These are phyloP conservation scores for Trichoplusia ni DNA, from an alignment of 1,140 invertebrate species.

Conservation along the genomic window DNA sequence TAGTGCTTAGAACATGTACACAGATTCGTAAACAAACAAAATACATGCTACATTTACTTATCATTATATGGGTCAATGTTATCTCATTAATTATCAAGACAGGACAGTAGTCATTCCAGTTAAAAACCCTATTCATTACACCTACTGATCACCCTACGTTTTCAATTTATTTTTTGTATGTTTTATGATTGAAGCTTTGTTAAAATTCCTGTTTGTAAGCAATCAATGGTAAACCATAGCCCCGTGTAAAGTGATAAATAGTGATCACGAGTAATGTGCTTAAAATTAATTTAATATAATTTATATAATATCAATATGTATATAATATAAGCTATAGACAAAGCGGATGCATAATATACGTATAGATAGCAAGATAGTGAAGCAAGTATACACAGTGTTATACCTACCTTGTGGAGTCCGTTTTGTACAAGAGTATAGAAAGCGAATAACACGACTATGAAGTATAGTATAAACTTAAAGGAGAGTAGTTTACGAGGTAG, in stretches of 20 bases:
- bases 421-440: constrained; percentile 28
- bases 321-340: constrained; percentile 31
- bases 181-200: constrained; percentile 8
- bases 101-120: constrained; percentile 12
- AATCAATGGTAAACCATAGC: constrained; percentile 18
- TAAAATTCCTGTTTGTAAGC: constrained; percentile 1
- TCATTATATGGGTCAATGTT: background rate
- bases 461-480: constrained; percentile 40
- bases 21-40: background rate
- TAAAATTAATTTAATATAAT: constrained; percentile 3
- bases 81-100: background rate
- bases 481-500: background rate
- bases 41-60: constrained; percentile 25
- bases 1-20: background rate
- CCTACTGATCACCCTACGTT: background rate
- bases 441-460: constrained; percentile 28
- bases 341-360: constrained; percentile 47
- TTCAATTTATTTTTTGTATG: constrained; percentile 13
- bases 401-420: constrained; percentile 64
- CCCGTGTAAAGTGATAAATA: constrained; percentile 4
- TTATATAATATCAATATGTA: background rate
- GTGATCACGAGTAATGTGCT: constrained; percentile 5
- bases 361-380: constrained; percentile 41
- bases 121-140: constrained; percentile 19
- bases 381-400: constrained; percentile 29